Evolutionary conservation across 2,113 vertebrate genomes (phyloP).

Genomic region (Salvelinus alpinus): DNA sequence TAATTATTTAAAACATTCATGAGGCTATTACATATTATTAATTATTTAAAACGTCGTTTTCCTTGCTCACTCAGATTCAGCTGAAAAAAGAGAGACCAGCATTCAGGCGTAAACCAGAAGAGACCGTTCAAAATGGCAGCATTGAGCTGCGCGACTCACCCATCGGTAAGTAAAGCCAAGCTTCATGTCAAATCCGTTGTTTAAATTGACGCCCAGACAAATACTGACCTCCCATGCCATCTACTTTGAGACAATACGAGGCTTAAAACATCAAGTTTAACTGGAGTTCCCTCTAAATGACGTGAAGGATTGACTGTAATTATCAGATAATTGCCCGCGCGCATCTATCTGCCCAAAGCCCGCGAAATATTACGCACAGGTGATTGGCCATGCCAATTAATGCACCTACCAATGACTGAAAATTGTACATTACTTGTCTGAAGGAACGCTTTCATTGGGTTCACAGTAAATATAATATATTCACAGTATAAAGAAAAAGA

Average conservation of each 20-base stretch:
- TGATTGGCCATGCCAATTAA: too few relatives aligned
- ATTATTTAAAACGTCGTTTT: not conserved
- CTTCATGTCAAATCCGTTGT: constrained; percentile 12
- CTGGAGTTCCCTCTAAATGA: not conserved
- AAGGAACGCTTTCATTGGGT: too few relatives aligned
- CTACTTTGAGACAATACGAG: constrained; percentile 46
- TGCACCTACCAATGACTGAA: too few relatives aligned
- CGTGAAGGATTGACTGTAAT: not conserved
- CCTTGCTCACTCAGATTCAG: constrained; percentile 53
- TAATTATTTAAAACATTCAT: not conserved
- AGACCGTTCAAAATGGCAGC: constrained; percentile 23
- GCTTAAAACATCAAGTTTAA: constrained; percentile 60
- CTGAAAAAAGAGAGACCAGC: constrained; percentile 48
- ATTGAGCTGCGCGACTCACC: constrained; percentile 69
- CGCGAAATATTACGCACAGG: too few relatives aligned
- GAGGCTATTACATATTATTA: not conserved
- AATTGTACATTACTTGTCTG: too few relatives aligned
- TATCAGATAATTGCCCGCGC: not conserved
- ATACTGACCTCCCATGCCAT: constrained; percentile 41
- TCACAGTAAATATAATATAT: too few relatives aligned
- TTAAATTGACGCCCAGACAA: constrained; percentile 1
- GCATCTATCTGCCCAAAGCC: too few relatives aligned
- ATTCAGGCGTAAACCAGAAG: constrained; percentile 33
- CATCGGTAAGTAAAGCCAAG: constrained; percentile 61
- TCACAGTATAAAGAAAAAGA: too few relatives aligned